A percentile compares a stretch with the other conserved stretches of the same genome.
phyloP scores from a whole-genome alignment of 2,888 invertebrate species.

The Hedya salicella region DNA sequence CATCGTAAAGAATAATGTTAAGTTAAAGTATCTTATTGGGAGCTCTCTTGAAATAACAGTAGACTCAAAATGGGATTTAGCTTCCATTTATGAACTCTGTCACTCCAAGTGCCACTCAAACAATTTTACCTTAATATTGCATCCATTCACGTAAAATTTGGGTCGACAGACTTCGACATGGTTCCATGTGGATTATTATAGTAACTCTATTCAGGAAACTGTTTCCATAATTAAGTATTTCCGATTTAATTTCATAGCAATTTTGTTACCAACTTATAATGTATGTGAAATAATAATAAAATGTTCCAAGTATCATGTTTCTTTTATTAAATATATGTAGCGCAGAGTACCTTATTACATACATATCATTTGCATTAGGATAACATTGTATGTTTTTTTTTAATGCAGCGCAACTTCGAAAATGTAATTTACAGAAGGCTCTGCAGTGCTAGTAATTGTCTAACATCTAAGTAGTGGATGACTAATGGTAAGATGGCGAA shows the following conservation, averaged over 20 bases:
- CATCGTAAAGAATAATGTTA: not conserved
- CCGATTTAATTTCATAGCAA: constrained; percentile 42
- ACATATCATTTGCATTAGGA: not conserved
- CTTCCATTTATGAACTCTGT: constrained; percentile 46
- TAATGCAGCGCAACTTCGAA: no score
- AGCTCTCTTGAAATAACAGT: not conserved
- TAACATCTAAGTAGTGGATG: no score
- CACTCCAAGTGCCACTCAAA: constrained; percentile 18
- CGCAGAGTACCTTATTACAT: not conserved
- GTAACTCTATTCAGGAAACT: constrained; percentile 44
- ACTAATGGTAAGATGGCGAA: no score
- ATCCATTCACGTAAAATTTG: not conserved
- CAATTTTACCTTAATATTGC: not conserved
- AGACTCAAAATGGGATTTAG: constrained; percentile 35
- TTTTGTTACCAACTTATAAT: constrained; percentile 34
- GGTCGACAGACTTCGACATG: constrained; percentile 44
- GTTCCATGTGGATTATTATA: constrained; percentile 45
- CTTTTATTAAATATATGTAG: not conserved
- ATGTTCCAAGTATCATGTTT: constrained; percentile 29
- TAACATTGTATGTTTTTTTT: no score
- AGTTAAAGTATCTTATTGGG: not conserved
- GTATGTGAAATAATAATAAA: constrained; percentile 38
- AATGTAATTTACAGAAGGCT: no score
- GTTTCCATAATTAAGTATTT: constrained; percentile 43
- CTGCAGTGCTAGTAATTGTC: no score